A percentile compares a stretch with the other conserved stretches of the same genome.
These are phyloP conservation scores for Halcyon leucocephala DNA, from an alignment of 2,797 vertebrate genomes.

Conservation along the genomic window DNA sequence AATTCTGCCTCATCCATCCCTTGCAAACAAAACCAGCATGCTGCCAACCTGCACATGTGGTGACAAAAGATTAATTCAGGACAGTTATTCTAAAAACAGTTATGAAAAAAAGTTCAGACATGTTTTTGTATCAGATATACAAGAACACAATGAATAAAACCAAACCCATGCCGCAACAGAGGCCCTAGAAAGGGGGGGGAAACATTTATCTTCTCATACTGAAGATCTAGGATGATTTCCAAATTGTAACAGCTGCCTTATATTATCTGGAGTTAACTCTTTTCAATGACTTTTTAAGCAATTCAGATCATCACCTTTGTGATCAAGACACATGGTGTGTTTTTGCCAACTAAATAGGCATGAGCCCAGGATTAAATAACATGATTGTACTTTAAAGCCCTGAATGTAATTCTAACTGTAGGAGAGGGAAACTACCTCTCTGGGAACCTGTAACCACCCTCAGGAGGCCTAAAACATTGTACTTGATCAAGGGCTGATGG, in stretches of 20 bases:
- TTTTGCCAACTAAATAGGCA: background rate
- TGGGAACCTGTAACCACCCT: background rate
- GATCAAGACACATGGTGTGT: background rate
- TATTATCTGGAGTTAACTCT: background rate
- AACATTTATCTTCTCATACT: background rate
- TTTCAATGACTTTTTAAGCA: background rate
- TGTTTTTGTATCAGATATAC: background rate
- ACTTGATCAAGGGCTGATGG: conserved; percentile 1
- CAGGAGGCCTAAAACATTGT: background rate
- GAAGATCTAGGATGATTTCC: background rate
- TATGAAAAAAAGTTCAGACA: background rate
- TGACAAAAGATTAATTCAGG: background rate
- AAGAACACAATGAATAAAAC: background rate
- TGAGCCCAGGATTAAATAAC: background rate
- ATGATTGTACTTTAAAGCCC: background rate
- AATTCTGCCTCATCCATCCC: background rate
- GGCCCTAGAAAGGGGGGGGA: background rate
- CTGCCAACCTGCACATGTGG: background rate
- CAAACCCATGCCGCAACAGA: background rate
- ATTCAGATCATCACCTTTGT: background rate
- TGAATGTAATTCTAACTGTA: background rate
- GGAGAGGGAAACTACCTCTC: background rate
- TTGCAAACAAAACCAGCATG: background rate
- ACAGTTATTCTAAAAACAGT: background rate
- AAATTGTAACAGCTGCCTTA: background rate